These are phyloP conservation scores for Listronotus bonariensis DNA, from an alignment of 1,140 invertebrate species.

Conservation along the genomic window DNA sequence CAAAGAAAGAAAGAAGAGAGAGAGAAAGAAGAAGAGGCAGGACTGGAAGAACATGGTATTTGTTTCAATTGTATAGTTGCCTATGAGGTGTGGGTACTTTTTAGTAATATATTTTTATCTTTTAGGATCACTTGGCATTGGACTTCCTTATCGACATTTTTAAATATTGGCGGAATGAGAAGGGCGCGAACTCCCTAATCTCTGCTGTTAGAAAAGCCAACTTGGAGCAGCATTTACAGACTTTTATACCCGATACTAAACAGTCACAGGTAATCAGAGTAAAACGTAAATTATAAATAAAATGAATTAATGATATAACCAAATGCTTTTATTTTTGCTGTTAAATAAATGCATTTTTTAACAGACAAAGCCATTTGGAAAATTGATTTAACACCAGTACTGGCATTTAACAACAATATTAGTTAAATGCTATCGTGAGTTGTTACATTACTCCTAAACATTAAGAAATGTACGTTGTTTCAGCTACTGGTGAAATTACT, in stretches of 20 bases:
- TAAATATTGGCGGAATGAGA: slow-evolving; percentile 88
- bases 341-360: slow-evolving; percentile 5
- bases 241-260: slow-evolving; percentile 92
- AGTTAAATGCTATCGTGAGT: slow-evolving; percentile 24
- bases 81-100: too few species aligned
- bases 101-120: too few species aligned
- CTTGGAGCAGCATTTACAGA: slow-evolving; percentile 85
- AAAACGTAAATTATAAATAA: not conserved
- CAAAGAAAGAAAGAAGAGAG: too few species aligned
- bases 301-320: not conserved
- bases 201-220: slow-evolving; percentile 86
- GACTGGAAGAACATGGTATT: too few species aligned
- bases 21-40: too few species aligned
- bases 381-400: slow-evolving; percentile 30
- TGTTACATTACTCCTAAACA: slow-evolving; percentile 5
- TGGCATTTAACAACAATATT: slow-evolving; percentile 24
- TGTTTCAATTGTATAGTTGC: too few species aligned
- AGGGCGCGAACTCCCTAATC: slow-evolving; percentile 83
- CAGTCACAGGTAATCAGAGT: slow-evolving; percentile 75
- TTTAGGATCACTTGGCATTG: slow-evolving; percentile 82
- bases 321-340: not conserved
- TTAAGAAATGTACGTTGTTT: too few species aligned
- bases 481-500: too few species aligned
- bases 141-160: slow-evolving; percentile 93
- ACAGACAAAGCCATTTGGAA: slow-evolving; percentile 13